phyloP scores from a whole-genome alignment of 2,113 vertebrate genomes.

The Montifringilla adamsi region DNA sequence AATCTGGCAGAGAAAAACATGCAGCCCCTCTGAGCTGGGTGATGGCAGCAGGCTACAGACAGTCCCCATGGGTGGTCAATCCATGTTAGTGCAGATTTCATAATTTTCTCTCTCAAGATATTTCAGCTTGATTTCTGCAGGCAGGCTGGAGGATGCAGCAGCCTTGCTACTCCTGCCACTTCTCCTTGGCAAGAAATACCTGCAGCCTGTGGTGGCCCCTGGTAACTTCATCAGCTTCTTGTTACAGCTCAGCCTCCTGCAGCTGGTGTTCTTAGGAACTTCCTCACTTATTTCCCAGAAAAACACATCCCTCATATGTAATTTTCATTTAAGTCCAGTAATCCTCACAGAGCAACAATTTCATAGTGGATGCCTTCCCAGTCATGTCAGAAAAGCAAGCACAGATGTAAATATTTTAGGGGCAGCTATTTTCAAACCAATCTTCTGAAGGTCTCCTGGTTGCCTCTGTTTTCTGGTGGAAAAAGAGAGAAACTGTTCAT shows the following conservation, averaged over 20 bases:
- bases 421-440: background rate
- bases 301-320: background rate
- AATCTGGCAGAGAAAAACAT: background rate
- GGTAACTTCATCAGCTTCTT: background rate
- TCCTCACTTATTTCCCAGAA: background rate
- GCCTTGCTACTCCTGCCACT: background rate
- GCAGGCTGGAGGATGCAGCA: accelerated
- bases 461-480: background rate
- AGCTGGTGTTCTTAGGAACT: background rate
- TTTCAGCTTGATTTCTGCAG: background rate
- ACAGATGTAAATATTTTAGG: background rate
- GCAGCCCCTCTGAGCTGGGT: background rate
- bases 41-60: accelerated
- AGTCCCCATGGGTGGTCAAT: accelerated
- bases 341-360: background rate
- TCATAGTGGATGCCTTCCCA: background rate
- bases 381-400: background rate
- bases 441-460: background rate
- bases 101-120: background rate
- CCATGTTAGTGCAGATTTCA: background rate
- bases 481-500: background rate
- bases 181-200: background rate
- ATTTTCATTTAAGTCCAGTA: background rate
- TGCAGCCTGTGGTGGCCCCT: background rate
- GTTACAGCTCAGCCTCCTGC: background rate